Conservation (phyloP, 2,888 invertebrate genomes). For the Hyposoter didymator region DNA sequence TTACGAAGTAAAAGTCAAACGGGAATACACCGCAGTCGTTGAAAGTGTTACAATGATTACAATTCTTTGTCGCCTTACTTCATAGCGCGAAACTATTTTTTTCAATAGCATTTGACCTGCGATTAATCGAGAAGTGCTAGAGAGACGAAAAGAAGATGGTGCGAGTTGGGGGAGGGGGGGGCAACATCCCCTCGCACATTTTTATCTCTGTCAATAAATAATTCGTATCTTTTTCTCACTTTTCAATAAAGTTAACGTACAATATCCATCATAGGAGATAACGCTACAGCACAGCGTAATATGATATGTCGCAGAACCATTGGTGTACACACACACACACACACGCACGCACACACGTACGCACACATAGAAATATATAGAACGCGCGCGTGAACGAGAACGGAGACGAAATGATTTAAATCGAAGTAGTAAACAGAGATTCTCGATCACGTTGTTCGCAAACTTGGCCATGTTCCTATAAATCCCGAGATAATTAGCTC, state of each 20-base stretch:
- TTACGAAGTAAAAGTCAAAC: constrained; percentile 76
- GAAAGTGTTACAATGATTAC: constrained; percentile 77
- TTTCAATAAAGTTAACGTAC: constrained; percentile 68
- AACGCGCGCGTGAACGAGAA: constrained; percentile 67
- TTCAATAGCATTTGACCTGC: constrained; percentile 38
- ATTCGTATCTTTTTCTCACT: constrained; percentile 60
- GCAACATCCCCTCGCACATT: constrained; percentile 54
- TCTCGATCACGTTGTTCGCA: constrained; percentile 59
- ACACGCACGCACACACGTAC: constrained; percentile 12
- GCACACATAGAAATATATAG: constrained; percentile 32
- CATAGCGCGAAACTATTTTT: constrained; percentile 55
- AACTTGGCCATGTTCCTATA: constrained; percentile 63
- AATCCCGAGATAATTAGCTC: constrained; percentile 40
- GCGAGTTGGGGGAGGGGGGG: constrained; percentile 66
- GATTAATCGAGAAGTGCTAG: constrained; percentile 29
- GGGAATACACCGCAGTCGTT: constrained; percentile 78
- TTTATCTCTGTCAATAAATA: constrained; percentile 70
- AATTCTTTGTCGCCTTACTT: constrained; percentile 35
- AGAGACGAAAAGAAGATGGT: constrained; percentile 55
- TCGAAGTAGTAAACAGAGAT: constrained; percentile 47
- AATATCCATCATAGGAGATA: constrained; percentile 59
- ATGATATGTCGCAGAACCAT: constrained; percentile 65
- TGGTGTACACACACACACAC: constrained; percentile 47
- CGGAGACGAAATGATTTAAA: constrained; percentile 35
- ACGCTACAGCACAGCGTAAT: constrained; percentile 56